Percentiles rank a stretch among this genome's conserved stretches.
Evolutionary conservation across 2,113 vertebrate species (phyloP).

Genomic region (Leptocoma aspasia): DNA sequence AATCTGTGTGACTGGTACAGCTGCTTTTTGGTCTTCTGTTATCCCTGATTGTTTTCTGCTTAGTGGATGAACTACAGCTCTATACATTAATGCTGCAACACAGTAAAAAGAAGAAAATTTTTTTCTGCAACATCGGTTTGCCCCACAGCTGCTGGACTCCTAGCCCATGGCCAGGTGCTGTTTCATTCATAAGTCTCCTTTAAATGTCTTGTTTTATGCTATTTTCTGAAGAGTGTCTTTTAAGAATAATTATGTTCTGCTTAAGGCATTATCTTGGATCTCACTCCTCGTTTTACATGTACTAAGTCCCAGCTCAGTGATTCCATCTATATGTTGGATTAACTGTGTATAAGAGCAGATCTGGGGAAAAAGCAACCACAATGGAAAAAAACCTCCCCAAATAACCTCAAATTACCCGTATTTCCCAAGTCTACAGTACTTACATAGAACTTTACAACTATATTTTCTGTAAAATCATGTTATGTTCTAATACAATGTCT

Average conservation of each 20-base stretch:
- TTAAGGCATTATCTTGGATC: neutral
- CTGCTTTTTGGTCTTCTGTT: neutral
- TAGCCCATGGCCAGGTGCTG: neutral
- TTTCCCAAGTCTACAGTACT: neutral
- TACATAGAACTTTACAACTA: neutral
- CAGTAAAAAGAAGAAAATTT: neutral
- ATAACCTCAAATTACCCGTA: neutral
- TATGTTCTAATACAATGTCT: neutral
- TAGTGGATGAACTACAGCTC: neutral
- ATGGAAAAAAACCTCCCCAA: rapidly evolving
- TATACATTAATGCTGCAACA: neutral
- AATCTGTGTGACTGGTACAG: neutral
- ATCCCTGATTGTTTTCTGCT: neutral
- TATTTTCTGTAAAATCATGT: neutral
- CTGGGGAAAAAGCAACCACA: neutral
- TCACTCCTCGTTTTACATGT: neutral
- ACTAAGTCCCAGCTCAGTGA: neutral
- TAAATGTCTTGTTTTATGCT: neutral
- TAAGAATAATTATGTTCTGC: neutral
- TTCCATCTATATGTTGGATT: neutral
- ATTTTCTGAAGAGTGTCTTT: neutral
- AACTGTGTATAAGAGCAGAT: neutral
- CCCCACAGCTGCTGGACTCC: neutral
- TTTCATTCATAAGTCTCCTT: neutral
- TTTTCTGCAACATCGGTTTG: neutral